Conservation (phyloP, 2,797 vertebrate genomes). For the Anniella stebbinsi region DNA sequence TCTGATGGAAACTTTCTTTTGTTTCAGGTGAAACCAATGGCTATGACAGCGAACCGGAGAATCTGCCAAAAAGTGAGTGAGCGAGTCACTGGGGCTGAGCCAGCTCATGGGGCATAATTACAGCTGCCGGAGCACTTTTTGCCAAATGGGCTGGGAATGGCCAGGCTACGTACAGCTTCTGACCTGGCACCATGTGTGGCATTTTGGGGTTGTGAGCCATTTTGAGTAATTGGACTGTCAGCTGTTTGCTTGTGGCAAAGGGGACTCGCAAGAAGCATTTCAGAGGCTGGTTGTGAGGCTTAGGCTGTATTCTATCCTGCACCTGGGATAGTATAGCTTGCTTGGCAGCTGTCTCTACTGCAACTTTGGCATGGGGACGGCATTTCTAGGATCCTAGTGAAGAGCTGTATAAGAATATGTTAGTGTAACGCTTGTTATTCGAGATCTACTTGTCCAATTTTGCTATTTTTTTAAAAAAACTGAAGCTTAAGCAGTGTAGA, state of each 20-base stretch:
- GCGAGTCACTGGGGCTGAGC: slow-evolving; percentile 76
- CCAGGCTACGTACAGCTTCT: slow-evolving; percentile 20
- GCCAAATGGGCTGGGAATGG: slow-evolving; percentile 30
- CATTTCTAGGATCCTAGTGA: background rate
- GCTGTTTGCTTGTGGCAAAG: background rate
- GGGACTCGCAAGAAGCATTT: background rate
- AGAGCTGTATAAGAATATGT: too few species aligned
- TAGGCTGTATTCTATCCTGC: background rate
- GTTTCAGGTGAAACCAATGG: slow-evolving; percentile 93
- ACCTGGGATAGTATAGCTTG: background rate
- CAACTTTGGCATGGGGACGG: background rate
- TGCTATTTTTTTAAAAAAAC: too few species aligned
- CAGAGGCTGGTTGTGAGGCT: background rate
- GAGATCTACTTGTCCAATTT: too few species aligned
- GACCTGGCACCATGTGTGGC: slow-evolving; percentile 3
- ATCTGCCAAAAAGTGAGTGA: slow-evolving; percentile 88
- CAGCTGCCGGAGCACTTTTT: slow-evolving; percentile 40
- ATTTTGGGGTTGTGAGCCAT: background rate
- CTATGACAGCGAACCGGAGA: slow-evolving; percentile 94
- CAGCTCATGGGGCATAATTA: slow-evolving; percentile 35
- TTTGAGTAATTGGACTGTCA: slow-evolving; percentile 25
- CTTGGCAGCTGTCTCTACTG: background rate
- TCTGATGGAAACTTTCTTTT: slow-evolving; percentile 62
- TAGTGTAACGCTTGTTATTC: too few species aligned
- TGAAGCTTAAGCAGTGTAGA: too few species aligned